Evolutionary conservation across 2,113 vertebrate genomes (phyloP).

Genomic region (Cyanoderma ruficeps): DNA sequence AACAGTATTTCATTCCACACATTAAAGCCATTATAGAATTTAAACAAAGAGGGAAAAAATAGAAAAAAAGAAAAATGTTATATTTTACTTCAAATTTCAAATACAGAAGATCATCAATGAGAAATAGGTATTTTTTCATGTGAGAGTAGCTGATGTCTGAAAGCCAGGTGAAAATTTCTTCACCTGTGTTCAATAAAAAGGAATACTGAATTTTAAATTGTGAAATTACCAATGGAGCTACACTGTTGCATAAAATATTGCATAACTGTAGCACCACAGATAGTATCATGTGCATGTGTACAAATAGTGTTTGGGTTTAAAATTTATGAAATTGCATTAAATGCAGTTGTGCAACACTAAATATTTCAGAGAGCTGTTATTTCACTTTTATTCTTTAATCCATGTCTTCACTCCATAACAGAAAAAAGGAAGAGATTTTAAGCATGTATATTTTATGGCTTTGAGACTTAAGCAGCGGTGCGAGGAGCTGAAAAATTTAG

Average conservation of each 20-base stretch:
- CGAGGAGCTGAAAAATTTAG: neutral
- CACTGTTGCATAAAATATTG: slow-evolving; percentile 34
- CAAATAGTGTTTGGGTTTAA: slow-evolving; percentile 10
- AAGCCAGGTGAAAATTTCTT: neutral
- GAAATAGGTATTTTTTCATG: neutral
- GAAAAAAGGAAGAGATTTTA: neutral
- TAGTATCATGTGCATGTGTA: neutral
- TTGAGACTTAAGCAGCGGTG: neutral
- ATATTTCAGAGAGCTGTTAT: neutral
- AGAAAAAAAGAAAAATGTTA: neutral
- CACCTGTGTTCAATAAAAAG: neutral
- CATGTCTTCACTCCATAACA: neutral
- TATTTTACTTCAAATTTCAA: neutral
- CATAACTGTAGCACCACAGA: neutral
- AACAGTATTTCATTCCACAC: neutral
- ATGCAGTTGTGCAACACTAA: neutral
- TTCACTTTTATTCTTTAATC: slow-evolving; percentile 2
- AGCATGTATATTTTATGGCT: neutral
- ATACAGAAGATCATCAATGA: neutral
- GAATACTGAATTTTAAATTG: slow-evolving; percentile 5
- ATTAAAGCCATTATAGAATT: neutral
- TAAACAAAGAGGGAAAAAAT: neutral
- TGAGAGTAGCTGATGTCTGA: neutral
- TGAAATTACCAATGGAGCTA: neutral
- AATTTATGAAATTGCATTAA: slow-evolving; percentile 14